Conservation (phyloP, 1,140 invertebrate species). For the Zaprionus gabonicus region DNA sequence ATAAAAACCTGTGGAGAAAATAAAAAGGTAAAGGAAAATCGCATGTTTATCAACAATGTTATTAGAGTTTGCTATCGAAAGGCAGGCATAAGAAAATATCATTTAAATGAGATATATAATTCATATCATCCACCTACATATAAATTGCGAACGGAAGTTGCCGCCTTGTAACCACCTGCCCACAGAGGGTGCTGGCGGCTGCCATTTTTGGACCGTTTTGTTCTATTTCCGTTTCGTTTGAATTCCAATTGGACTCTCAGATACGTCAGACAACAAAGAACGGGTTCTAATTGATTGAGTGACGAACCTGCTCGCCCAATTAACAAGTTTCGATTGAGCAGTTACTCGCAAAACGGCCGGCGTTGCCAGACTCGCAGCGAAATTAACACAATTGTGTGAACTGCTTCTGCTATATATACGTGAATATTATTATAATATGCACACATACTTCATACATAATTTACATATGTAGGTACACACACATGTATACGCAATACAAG, state of each 20-base stretch:
- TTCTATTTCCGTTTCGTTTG: slow-evolving; percentile 53
- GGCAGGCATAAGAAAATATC: too few relatives aligned
- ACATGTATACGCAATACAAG: too few relatives aligned
- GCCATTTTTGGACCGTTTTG: slow-evolving; percentile 44
- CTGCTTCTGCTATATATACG: slow-evolving; percentile 12
- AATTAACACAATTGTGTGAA: slow-evolving; percentile 56
- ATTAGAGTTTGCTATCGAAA: too few relatives aligned
- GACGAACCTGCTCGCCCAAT: slow-evolving; percentile 68
- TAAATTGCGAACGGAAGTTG: slow-evolving; percentile 31
- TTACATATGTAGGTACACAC: background rate
- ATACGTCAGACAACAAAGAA: slow-evolving; percentile 35
- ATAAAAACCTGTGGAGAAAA: too few relatives aligned
- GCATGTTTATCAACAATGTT: too few relatives aligned
- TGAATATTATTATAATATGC: slow-evolving; percentile 12
- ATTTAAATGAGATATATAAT: too few relatives aligned
- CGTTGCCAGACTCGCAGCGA: slow-evolving; percentile 40
- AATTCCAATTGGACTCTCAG: slow-evolving; percentile 35
- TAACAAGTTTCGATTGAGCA: slow-evolving; percentile 75
- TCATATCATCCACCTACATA: too few relatives aligned
- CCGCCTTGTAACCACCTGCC: slow-evolving; percentile 41
- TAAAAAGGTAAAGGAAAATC: too few relatives aligned
- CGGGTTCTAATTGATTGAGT: slow-evolving; percentile 50
- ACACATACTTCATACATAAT: background rate
- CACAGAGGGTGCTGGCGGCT: slow-evolving; percentile 37
- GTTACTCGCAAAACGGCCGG: slow-evolving; percentile 37